A percentile compares a stretch with the other conserved stretches of the same genome.
Evolutionary conservation across 2,888 invertebrate species (phyloP).

Genomic region (Machimus rusticus): DNA sequence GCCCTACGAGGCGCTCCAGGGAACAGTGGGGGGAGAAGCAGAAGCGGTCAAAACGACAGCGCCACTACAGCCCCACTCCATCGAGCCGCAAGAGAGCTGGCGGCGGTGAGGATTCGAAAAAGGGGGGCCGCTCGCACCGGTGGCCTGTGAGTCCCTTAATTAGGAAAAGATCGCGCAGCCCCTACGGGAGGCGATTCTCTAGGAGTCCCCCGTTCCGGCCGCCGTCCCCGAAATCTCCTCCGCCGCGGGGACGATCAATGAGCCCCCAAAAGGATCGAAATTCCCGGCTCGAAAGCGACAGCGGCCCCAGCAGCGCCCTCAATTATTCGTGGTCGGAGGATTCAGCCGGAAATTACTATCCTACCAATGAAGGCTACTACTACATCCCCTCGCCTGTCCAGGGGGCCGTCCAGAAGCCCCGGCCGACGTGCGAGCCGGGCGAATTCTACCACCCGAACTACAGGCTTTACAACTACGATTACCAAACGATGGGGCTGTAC

Average conservation of each 20-base stretch:
- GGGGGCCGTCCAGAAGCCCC: background rate
- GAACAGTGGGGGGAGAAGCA: background rate
- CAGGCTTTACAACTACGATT: background rate
- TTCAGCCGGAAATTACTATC: slow-evolving; percentile 44
- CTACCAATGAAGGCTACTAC: slow-evolving; percentile 47
- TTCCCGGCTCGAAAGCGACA: slow-evolving; percentile 39
- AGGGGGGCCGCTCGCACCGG: background rate
- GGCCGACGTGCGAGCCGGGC: background rate
- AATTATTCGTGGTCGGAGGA: slow-evolving; percentile 48
- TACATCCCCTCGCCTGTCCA: background rate
- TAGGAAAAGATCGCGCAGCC: background rate
- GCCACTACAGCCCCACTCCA: background rate
- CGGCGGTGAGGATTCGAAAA: background rate
- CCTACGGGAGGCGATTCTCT: background rate
- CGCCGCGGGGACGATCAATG: slow-evolving; percentile 55
- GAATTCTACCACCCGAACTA: background rate
- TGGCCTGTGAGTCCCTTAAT: background rate
- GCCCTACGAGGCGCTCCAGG: background rate
- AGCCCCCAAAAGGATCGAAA: slow-evolving; percentile 3
- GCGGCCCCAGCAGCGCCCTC: slow-evolving; percentile 40
- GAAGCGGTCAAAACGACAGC: background rate
- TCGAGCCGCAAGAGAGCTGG: background rate
- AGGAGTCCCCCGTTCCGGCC: slow-evolving; percentile 25
- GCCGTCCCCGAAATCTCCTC: slow-evolving; percentile 55
- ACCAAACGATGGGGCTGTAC: background rate